A percentile compares a stretch with the other conserved stretches of the same genome.
Evolutionary conservation across 2,113 vertebrate species (phyloP).

Genomic region (Sterna hirundo): DNA sequence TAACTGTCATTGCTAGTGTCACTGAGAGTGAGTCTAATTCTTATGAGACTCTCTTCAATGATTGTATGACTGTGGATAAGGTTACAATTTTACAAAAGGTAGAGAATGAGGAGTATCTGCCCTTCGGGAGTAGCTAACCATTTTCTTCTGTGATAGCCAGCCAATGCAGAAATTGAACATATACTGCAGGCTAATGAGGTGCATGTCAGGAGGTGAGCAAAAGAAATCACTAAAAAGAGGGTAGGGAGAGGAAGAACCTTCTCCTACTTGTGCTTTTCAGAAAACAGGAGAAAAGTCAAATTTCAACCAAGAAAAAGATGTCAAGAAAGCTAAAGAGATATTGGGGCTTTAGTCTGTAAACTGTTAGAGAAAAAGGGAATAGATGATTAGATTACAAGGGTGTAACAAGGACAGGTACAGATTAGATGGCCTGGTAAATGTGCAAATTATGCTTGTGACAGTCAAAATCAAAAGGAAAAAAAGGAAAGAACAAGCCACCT

Average conservation of each 20-base stretch:
- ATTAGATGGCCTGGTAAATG: background rate
- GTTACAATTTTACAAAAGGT: background rate
- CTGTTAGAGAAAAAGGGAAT: background rate
- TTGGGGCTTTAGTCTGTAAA: background rate
- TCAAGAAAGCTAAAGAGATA: background rate
- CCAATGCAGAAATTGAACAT: background rate
- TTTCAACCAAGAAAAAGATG: background rate
- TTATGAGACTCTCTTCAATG: background rate
- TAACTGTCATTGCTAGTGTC: background rate
- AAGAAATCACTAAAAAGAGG: background rate
- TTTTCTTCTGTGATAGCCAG: background rate
- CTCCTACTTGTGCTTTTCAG: background rate
- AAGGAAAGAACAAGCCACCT: background rate
- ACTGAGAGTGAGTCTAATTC: background rate
- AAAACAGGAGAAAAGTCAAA: background rate
- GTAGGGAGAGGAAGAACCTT: background rate
- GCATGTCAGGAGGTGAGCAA: background rate
- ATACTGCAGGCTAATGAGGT: background rate
- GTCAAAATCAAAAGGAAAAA: conserved; percentile 1
- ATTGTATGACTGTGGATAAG: background rate
- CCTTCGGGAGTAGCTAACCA: background rate
- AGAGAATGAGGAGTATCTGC: background rate
- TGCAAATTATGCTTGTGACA: background rate
- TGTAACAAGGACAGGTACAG: background rate
- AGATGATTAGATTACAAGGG: background rate